Evolutionary conservation across 2,888 invertebrate species (phyloP), one percentile per base, ranked within the genome.

Genomic region (Cryptocheilus praepositus): DNA sequence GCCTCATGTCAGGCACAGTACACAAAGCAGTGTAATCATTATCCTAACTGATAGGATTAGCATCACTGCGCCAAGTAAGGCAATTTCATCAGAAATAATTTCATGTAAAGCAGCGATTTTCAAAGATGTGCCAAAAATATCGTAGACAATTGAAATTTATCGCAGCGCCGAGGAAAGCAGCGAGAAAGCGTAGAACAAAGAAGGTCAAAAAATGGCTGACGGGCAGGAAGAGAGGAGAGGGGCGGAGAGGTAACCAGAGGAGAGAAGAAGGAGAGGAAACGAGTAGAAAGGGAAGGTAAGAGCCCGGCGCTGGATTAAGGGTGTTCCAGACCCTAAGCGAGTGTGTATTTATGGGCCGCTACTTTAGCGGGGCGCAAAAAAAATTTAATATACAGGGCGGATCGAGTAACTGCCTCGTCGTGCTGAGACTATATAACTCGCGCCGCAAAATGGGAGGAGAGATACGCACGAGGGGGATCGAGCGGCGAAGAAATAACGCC

Each of bases 301-400:
- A 69, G 36, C 16, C 49, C 57, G 36, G 16, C 19, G 21, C 55
- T 56, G 55, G 56, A 69, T 69, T 68, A 68, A 71, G 68, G 51
- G 28, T 56, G 55, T 60, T 53, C 49, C 64, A 16, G 25, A 54
- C 61, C 45, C 43, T 69, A 59, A 65, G 57, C 57, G 54, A 61
- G 66, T 52, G 54, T 54, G 64, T 64, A 61, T 67, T 70, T 63
- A 71, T 58, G 63, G 57, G 57, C 46, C 57, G 54, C 49, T 55
- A 64, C 28, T 54, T 49, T 21, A 15, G 64, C 54, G 43, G 49
- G 16, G 54, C n/a, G 51, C 60, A 46, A 45, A 63, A 63, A 61
- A 63, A 71, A 70, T 70, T 71, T 70, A 70, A 71, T 71, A 71
- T 64, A 70, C 54, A 58, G 55, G 44, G 18, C n/a, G 59, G 53